Evolutionary conservation across 2,888 invertebrate genomes (phyloP).

Genomic region (Minunthozetes semirufus): DNA sequence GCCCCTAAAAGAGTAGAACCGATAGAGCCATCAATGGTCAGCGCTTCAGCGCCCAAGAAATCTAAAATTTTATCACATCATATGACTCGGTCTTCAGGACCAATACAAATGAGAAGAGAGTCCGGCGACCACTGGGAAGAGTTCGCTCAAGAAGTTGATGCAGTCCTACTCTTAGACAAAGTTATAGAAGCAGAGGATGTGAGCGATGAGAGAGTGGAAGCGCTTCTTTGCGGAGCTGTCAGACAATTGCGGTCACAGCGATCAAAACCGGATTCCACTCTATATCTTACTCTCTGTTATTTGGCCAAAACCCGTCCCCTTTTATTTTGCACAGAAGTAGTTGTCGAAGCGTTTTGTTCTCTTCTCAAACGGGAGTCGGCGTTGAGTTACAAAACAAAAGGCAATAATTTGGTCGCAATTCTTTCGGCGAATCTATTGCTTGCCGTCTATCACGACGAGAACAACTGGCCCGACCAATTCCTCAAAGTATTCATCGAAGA

Average conservation of each 20-base stretch:
- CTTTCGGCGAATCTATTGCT: conserved; percentile 75
- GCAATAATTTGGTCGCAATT: conserved; percentile 70
- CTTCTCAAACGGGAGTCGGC: conserved; percentile 66
- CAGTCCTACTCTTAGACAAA: conserved; percentile 66
- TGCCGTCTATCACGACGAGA: conserved; percentile 69
- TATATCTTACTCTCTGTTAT: conserved; percentile 70
- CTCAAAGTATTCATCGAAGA: conserved; percentile 91
- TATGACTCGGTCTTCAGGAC: conserved; percentile 11
- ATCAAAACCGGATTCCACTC: conserved; percentile 71
- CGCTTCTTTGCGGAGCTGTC: conserved; percentile 78
- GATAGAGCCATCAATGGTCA: not conserved
- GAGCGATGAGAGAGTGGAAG: conserved; percentile 66
- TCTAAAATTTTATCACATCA: conserved; percentile 19
- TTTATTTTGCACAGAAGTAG: conserved; percentile 49
- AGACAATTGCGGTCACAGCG: conserved; percentile 68
- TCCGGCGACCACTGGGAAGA: conserved; percentile 32
- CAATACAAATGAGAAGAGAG: not conserved
- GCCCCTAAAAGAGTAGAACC: not conserved
- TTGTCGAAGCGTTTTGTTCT: conserved; percentile 63
- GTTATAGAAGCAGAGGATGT: conserved; percentile 68
- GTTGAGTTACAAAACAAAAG: conserved; percentile 63
- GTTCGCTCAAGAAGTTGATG: conserved; percentile 57
- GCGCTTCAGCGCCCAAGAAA: not conserved
- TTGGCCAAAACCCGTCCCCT: conserved; percentile 70
- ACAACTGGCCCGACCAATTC: conserved; percentile 84